Percentiles rank a stretch among this genome's conserved stretches.
Conservation (phyloP, 2,797 vertebrate species). For the Astyanax mexicanus region DNA sequence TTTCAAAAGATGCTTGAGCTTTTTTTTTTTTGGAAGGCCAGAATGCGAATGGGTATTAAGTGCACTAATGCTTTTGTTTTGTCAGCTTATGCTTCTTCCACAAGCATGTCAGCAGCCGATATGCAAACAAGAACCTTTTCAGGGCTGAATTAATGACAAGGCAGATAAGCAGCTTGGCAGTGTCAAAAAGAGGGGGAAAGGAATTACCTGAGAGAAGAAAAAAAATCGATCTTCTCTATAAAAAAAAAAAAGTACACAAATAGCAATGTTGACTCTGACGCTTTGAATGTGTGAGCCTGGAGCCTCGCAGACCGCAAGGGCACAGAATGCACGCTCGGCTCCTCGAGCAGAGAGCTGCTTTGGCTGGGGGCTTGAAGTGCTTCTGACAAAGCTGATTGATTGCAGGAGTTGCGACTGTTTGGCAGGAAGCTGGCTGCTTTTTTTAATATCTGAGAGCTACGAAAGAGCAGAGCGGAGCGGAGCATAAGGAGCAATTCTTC, state of each 20-base stretch:
- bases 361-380: slow-evolving; percentile 40
- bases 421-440: slow-evolving; percentile 38
- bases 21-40: slow-evolving; percentile 18
- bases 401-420: slow-evolving; percentile 39
- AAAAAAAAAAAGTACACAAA: slow-evolving; percentile 14
- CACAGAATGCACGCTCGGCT: not conserved
- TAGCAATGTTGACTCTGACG: slow-evolving; percentile 25
- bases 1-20: slow-evolving; percentile 29
- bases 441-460: slow-evolving; percentile 46
- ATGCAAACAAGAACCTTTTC: slow-evolving; percentile 28
- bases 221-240: not conserved
- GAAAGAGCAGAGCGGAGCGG: slow-evolving; percentile 32
- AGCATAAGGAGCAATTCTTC: slow-evolving; percentile 44
- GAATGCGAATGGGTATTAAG: slow-evolving; percentile 31
- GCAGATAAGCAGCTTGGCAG: slow-evolving; percentile 27
- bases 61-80: slow-evolving; percentile 42
- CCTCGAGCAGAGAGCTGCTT: not conserved
- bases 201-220: not conserved
- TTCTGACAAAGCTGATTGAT: slow-evolving; percentile 47
- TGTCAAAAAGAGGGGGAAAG: slow-evolving; percentile 9
- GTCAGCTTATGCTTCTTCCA: slow-evolving; percentile 6
- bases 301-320: not conserved
- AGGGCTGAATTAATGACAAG: slow-evolving; percentile 6
- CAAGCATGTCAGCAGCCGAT: slow-evolving; percentile 8
- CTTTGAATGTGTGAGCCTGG: not conserved